Base-by-base conservation (phyloP, 2,888 invertebrate genomes). In the Adela reaumurella region DNA sequence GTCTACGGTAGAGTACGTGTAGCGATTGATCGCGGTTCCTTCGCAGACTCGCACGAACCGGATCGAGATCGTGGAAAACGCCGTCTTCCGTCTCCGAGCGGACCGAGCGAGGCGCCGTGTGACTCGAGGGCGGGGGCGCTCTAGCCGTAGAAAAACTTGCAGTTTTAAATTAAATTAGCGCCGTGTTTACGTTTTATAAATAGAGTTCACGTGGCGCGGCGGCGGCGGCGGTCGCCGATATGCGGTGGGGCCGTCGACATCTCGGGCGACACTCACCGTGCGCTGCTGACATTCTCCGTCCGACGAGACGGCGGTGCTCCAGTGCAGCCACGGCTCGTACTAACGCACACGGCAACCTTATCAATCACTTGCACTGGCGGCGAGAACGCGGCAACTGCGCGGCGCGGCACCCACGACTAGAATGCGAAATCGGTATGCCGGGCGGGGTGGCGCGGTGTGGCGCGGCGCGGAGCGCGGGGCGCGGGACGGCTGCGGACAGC, bases 371-470 rank as follows among this genome's bases (percentile, higher is more conserved):
- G 77, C 77, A 78, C 78, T 74, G 57, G 70, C 68, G 63, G 70
- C 67, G 65, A 73, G 76, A 74, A 74, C 78, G 73, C 78, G 78
- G 73, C 66, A 72, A 72, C 77, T 74, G 74, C 71, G 76, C 78
- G 59, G 72, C 71, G 71, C 73, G 73, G 77, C 74, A 76, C 72
- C 74, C 77, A 77, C 76, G 67, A 77, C 76, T 76, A 74, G 77
- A 78, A 77, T 78, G 78, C 70, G 62, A 74, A 74, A 70, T 68
- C 69, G 67, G 67, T 62, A 45, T 41, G 47, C 24, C 59, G 65
- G 66, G 68, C 67, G 70, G 71, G 72, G 71, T 35, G 50, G 45
- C 41, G 29, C 17, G 29, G 18, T 46, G 24, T 14, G 47, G 50
- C 50, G 41, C 45, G 50, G 47, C n/a, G 24, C 28, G 24, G 41